phyloP scores from a whole-genome alignment of 2,113 vertebrate genomes.

The Engystomops pustulosus region DNA sequence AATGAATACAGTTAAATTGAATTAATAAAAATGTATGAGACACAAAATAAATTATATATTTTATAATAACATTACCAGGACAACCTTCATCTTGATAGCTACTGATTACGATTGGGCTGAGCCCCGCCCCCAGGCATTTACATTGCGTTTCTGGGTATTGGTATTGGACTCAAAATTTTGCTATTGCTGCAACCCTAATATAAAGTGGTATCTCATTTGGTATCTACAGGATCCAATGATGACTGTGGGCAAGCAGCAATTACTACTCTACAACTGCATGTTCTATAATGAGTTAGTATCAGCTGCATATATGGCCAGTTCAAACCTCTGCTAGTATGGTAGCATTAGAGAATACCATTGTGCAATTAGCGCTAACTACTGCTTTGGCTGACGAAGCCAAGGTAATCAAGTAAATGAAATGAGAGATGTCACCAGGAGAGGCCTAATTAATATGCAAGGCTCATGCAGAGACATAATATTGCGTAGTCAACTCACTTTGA shows the following conservation, averaged over 20 bases:
- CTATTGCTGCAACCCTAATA: too few relatives aligned
- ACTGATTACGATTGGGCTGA: too few relatives aligned
- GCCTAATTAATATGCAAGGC: constrained; percentile 8
- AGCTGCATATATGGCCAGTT: not conserved
- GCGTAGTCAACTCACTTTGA: constrained; percentile 17
- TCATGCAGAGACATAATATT: constrained; percentile 13
- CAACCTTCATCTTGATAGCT: too few relatives aligned
- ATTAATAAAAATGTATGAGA: too few relatives aligned
- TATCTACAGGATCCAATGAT: not conserved
- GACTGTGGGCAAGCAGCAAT: not conserved
- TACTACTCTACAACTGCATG: not conserved
- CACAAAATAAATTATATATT: too few relatives aligned
- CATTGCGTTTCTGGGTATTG: too few relatives aligned
- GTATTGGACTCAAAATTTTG: too few relatives aligned
- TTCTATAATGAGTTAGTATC: not conserved
- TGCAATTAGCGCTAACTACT: not conserved
- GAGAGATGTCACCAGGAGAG: constrained; percentile 19
- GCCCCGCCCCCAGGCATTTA: too few relatives aligned
- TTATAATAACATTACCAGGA: too few relatives aligned
- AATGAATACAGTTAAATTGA: too few relatives aligned
- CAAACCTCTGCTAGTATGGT: not conserved
- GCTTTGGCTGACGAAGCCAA: not conserved
- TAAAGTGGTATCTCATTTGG: not conserved
- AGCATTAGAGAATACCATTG: not conserved
- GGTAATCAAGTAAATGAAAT: constrained; percentile 3